Evolutionary conservation across 2,797 vertebrate species (phyloP), one percentile per base, ranked within the genome.

Genomic region (Carapus acus): DNA sequence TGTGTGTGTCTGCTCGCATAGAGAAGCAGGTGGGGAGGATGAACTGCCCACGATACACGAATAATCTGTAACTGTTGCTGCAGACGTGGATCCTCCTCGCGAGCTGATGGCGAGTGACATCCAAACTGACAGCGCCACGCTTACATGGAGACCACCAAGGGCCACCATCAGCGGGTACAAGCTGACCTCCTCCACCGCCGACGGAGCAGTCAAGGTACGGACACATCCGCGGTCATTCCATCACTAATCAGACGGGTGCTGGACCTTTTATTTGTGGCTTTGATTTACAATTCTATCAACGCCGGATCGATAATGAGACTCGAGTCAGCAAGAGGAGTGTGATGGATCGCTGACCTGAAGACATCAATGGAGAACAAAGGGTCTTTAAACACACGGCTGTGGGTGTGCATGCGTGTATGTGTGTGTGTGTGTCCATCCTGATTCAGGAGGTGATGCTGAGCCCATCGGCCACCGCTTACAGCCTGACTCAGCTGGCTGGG

Each of bases 21-120:
- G n/a, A n/a, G n/a, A n/a, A n/a, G n/a, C n/a, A n/a, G n/a, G n/a
- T n/a, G n/a, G n/a, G n/a, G n/a, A n/a, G n/a, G n/a, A n/a, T n/a
- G n/a, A n/a, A n/a, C n/a, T n/a, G n/a, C n/a, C n/a, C n/a, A n/a
- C n/a, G n/a, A n/a, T 33, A 33, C 14, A 7, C 2, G 8, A 7
- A 33, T 9, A 6, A 39, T 38, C 15, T 44, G 29, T 47, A 18
- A 55, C 5, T 3, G 8, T 38, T 68, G 2, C 43, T 68, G 18
- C 66, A 98, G 95, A 81, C 17, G 73, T 96, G 27, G 94, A 98
- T 67, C 78, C 90, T 67, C 94, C 94, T 4, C 88, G 84, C 42
- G 91, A 96, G 54, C 73, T 97, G 65, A 78, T 54, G 2, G 91
- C 87, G 33, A 54, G 67, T 0, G 88, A 93, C 19, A 64, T 97